These are phyloP conservation scores for Nysson spinosus DNA, from an alignment of 2,888 invertebrate species.

Conservation along the genomic window DNA sequence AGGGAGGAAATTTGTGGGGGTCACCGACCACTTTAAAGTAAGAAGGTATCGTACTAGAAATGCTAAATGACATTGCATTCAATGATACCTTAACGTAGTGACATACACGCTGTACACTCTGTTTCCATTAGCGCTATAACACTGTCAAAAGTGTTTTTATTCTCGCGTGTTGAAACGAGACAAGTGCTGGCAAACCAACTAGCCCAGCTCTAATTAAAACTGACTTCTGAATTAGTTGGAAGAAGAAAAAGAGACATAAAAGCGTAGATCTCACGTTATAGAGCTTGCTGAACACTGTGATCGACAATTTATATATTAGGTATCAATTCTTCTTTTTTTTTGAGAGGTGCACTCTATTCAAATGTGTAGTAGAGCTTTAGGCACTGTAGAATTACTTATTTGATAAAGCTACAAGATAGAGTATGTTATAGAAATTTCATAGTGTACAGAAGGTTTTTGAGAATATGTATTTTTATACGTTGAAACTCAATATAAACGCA, in stretches of 20 bases:
- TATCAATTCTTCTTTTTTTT: conserved; percentile 37
- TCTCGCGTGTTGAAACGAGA: conserved; percentile 65
- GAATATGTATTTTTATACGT: conserved; percentile 68
- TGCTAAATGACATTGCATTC: conserved; percentile 34
- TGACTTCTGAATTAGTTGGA: conserved; percentile 30
- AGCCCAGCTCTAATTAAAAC: conserved; percentile 53
- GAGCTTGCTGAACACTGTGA: conserved; percentile 62
- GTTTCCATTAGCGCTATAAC: conserved; percentile 69
- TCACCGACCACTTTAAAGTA: conserved; percentile 60
- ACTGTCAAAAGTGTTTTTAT: conserved; percentile 65
- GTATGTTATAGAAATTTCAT: conserved; percentile 61
- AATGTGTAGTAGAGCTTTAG: conserved; percentile 56
- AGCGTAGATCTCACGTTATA: conserved; percentile 74
- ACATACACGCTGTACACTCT: conserved; percentile 62
- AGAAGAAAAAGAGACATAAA: neutral
- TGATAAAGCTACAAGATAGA: conserved; percentile 57
- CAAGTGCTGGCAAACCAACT: conserved; percentile 55
- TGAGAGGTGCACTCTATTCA: conserved; percentile 40
- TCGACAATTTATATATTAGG: conserved; percentile 54
- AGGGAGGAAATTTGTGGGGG: conserved; percentile 59
- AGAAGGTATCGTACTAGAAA: conserved; percentile 62
- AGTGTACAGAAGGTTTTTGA: conserved; percentile 63
- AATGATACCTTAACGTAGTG: conserved; percentile 59
- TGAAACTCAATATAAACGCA: conserved; percentile 65
- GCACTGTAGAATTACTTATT: conserved; percentile 54